A percentile compares a stretch with the other conserved stretches of the same genome.
Evolutionary conservation across 2,888 invertebrate species (phyloP).

Genomic region (Habrosyne pyritoides): DNA sequence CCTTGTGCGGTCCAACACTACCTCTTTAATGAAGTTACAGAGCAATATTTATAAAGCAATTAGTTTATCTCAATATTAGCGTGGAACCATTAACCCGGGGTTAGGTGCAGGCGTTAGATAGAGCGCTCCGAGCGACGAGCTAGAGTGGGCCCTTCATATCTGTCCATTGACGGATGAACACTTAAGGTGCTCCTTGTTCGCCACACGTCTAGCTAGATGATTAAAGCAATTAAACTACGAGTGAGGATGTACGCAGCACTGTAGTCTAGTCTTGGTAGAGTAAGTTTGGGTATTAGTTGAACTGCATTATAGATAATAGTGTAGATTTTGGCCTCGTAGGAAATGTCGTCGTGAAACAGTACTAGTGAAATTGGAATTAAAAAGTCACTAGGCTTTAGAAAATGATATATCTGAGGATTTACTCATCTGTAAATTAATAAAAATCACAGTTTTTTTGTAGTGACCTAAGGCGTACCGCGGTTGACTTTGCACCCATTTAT

Average conservation of each 20-base stretch:
- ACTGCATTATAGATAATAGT: not conserved
- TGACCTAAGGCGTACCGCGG: too few relatives aligned
- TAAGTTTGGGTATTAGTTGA: not conserved
- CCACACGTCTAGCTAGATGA: constrained; percentile 41
- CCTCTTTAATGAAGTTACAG: constrained; percentile 54
- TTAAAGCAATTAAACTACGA: constrained; percentile 59
- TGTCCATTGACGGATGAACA: constrained; percentile 54
- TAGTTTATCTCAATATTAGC: constrained; percentile 69
- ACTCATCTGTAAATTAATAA: too few relatives aligned
- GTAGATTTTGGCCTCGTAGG: not conserved
- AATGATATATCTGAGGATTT: too few relatives aligned
- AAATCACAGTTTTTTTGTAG: too few relatives aligned
- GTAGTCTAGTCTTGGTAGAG: constrained; percentile 4
- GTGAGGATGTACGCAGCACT: constrained; percentile 42
- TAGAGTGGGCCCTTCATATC: constrained; percentile 46
- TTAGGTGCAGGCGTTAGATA: constrained; percentile 15
- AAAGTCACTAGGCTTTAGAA: too few relatives aligned
- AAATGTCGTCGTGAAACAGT: too few relatives aligned
- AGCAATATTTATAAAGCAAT: constrained; percentile 68
- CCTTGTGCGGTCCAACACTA: constrained; percentile 49
- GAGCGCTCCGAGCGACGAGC: constrained; percentile 17
- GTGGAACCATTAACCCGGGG: constrained; percentile 55
- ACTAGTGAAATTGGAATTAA: too few relatives aligned
- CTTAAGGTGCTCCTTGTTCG: constrained; percentile 30
- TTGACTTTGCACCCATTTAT: too few relatives aligned